Evolutionary conservation across 2,888 invertebrate genomes (phyloP), one percentile per base, ranked within the genome.

Genomic region (Papilio gigon): DNA sequence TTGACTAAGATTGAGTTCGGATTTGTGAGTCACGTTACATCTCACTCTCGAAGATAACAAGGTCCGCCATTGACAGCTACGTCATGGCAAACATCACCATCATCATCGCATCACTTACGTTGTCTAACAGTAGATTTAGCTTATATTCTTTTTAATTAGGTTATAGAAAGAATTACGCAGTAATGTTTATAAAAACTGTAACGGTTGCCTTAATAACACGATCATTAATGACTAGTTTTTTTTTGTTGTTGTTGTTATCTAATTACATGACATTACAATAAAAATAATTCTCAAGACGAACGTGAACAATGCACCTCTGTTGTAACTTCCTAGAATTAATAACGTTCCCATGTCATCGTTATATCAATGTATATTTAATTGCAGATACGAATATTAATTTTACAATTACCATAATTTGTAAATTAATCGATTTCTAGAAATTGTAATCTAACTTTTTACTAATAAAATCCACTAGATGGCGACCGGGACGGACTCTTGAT

Each of bases 321-420:
- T 37, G 40, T 37, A 40, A 64, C 50, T 68, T 68, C 68, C 68
- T 64, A 64, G 68, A 68, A 68, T 37, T 56, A 58, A 64, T 59
- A 50, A 64, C 64, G 4, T 1, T 40, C 25, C 35, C 35, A 25
- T 65, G 30, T 40, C 53, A 56, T 53, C n/a, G 4, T 37, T 25
- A 35, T 63, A 33, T 62, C 44, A 63, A 63, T 50, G 63, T 64
- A 33, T 33, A 50, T n/a, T 11, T 35, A 50, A 50, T 35, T 64
- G 9, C 14, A 33, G 14, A 22, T 33, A 22, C 22, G 6, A 14
- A 50, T n/a, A 62, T 50, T 20, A 8, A 62, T 37, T 9, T 27
- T 27, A 25, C 40, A 50, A 50, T 25, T 25, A 22, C 47, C 25
- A 50, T 56, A 1, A 30, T n/a, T 56, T 56, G 30, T 27, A n/a